Conservation (phyloP, 2,113 vertebrate species). For the Copsychus sechellarum region DNA sequence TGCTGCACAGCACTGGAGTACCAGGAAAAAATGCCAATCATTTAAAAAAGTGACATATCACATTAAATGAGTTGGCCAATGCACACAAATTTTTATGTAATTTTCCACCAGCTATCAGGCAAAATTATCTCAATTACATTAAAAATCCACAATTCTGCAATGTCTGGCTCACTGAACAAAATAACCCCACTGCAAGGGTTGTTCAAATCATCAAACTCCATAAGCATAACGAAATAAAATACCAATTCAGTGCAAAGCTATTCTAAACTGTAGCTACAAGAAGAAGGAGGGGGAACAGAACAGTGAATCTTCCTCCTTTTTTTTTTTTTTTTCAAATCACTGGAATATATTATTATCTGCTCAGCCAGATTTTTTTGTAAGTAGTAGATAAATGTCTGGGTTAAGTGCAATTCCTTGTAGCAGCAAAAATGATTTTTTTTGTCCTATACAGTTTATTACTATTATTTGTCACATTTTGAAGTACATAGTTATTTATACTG, state of each 20-base stretch:
- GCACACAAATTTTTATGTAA: neutral
- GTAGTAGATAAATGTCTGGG: neutral
- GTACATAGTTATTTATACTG: conserved; percentile 13
- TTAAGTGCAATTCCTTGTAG: conserved; percentile 29
- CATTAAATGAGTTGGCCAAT: neutral
- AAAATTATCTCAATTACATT: conserved; percentile 42
- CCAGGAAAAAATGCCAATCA: neutral
- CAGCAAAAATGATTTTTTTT: neutral
- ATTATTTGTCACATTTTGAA: conserved; percentile 61
- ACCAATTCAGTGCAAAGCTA: conserved; percentile 24
- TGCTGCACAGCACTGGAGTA: neutral
- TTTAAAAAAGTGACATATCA: neutral
- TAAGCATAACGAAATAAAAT: conserved; percentile 50
- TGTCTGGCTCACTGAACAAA: conserved; percentile 35
- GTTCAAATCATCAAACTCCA: conserved; percentile 39
- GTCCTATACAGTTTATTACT: conserved; percentile 33
- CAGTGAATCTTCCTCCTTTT: neutral
- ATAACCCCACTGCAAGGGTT: neutral
- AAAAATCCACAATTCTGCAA: conserved; percentile 9
- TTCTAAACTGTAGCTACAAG: conserved; percentile 43
- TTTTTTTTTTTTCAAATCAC: neutral
- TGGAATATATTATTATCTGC: neutral
- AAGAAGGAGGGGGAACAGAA: neutral
- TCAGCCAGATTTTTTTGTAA: neutral
- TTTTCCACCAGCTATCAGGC: conserved; percentile 21